Evolutionary conservation across 2,888 invertebrate genomes (phyloP), one percentile per base, ranked within the genome.

Genomic region (Trimorus sp.): DNA sequence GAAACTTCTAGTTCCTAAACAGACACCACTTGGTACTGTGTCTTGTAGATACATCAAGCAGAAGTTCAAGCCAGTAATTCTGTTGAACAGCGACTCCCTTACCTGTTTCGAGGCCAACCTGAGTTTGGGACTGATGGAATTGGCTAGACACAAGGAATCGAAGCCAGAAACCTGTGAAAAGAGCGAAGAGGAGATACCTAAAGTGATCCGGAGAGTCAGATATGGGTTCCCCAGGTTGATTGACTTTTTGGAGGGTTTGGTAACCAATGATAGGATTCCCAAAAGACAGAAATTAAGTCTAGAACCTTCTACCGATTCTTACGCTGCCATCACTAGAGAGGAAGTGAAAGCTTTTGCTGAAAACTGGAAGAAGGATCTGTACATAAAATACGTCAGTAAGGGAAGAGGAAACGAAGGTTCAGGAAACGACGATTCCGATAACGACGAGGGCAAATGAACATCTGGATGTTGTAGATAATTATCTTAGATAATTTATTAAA

Each of bases 401-500:
- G 12, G 56, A 85, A 83, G 49, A 79, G 76, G 26, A 26, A 4
- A 54, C 45, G 26, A 4, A 45, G 45, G 6, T 4, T 48, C n/a
- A n/a, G 70, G 15, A 83, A 36, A n/a, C n/a, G n/a, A n/a, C n/a
- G n/a, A n/a, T n/a, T n/a, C n/a, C n/a, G n/a, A n/a, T n/a, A n/a
- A n/a, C n/a, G n/a, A n/a, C n/a, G n/a, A n/a, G n/a, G n/a, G n/a
- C 16, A n/a, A 70, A 26, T 26, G 4, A 26, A 26, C 4, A 26
- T 26, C 26, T 26, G 26, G 1, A 26, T 3, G 4, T 26, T 26
- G 26, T 26, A 26, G 4, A 26, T 26, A 26, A 26, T 26, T 26
- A 26, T 26, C 26, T 26, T 26, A 26, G 26, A 53, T 36, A 58
- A 65, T 58, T 16, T 84, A 85, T 70, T 79, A 84, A 84, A 84